Evolutionary conservation across 2,888 invertebrate species (phyloP).

Genomic region (Chloroclysta siterata): DNA sequence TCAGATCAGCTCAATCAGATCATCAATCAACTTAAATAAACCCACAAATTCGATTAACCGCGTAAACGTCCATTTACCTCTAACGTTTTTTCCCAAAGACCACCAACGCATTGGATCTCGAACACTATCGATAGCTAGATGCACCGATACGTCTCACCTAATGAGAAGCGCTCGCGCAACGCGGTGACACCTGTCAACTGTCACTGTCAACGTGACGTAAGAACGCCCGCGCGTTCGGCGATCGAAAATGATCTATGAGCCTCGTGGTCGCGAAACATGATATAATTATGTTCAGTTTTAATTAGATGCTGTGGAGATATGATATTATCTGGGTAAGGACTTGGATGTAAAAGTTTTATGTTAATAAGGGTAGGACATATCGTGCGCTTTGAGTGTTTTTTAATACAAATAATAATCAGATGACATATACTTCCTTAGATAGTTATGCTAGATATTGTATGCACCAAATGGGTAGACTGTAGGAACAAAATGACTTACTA

Average conservation of each 20-base stretch:
- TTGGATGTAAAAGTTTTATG: constrained; percentile 18
- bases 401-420: background rate
- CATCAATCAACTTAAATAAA: constrained; percentile 42
- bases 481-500: no score
- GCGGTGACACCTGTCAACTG: constrained; percentile 81
- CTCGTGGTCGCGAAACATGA: constrained; percentile 74
- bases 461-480: no score
- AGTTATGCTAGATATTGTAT: no score
- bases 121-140: constrained; percentile 75
- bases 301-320: constrained; percentile 56
- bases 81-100: constrained; percentile 61
- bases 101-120: constrained; percentile 73
- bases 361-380: constrained; percentile 8
- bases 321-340: constrained; percentile 39
- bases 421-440: no score
- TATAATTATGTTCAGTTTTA: constrained; percentile 67
- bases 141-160: constrained; percentile 69
- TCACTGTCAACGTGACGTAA: constrained; percentile 72
- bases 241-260: constrained; percentile 66
- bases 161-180: constrained; percentile 68
- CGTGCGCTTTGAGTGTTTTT: background rate
- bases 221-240: constrained; percentile 70
- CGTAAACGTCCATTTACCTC: constrained; percentile 66
- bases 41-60: constrained; percentile 61
- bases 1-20: constrained; percentile 23